Evolutionary conservation across 2,888 invertebrate genomes (phyloP).

Genomic region (Polydrusus tereticollis): DNA sequence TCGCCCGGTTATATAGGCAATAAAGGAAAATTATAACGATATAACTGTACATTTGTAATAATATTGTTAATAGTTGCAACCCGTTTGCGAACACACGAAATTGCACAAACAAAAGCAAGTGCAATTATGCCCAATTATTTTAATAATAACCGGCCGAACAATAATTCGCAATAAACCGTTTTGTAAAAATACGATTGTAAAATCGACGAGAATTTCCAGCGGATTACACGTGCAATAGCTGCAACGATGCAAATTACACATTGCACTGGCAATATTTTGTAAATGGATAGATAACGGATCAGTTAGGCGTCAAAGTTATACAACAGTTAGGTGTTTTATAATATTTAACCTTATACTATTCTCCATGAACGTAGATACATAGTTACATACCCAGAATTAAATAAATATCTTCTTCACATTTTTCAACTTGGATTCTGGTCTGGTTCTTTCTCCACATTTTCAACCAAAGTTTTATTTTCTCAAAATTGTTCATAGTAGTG

Average conservation of each 20-base stretch:
- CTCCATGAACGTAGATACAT: conserved; percentile 13
- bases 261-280: conserved; percentile 33
- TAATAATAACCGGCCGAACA: conserved; percentile 34
- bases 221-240: conserved; percentile 39
- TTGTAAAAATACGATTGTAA: conserved; percentile 40
- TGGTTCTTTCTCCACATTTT: too few species aligned
- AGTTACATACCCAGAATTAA: too few species aligned
- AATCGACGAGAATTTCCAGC: conserved; percentile 32
- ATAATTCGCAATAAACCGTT: conserved; percentile 34
- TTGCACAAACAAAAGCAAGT: conserved; percentile 27
- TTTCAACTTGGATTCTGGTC: too few species aligned
- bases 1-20: not conserved
- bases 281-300: conserved; percentile 38
- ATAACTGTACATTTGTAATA: conserved; percentile 11
- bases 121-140: conserved; percentile 33
- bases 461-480: too few species aligned
- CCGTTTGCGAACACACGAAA: conserved; percentile 12
- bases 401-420: too few species aligned
- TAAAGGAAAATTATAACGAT: conserved; percentile 4
- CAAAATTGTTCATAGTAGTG: too few species aligned
- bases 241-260: conserved; percentile 38
- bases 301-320: conserved; percentile 29
- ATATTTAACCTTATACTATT: conserved; percentile 22
- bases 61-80: conserved; percentile 12
- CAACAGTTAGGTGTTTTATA: conserved; percentile 33